Conservation (phyloP, 2,888 invertebrate genomes). For the Tillus elongatus region DNA sequence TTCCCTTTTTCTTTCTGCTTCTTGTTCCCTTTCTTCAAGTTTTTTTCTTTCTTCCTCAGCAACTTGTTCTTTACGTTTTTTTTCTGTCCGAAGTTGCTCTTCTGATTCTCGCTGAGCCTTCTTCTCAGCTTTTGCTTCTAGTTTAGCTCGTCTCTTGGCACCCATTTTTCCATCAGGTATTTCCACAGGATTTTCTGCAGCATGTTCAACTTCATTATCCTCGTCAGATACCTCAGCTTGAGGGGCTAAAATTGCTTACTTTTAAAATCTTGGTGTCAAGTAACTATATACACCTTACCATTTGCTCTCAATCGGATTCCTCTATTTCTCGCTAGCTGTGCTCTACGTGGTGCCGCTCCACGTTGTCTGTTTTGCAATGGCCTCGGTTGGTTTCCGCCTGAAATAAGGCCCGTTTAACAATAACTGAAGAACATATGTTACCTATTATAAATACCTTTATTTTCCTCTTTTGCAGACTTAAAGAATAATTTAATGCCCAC, state of each 20-base stretch:
- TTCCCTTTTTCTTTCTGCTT: conserved; percentile 62
- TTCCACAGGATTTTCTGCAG: conserved; percentile 47
- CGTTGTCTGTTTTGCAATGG: conserved; percentile 35
- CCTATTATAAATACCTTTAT: conserved; percentile 7
- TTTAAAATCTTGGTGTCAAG: too few species aligned
- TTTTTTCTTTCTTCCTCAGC: conserved; percentile 69
- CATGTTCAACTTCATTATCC: conserved; percentile 42
- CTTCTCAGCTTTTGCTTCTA: conserved; percentile 88
- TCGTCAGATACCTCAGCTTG: conserved; percentile 39
- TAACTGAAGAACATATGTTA: too few species aligned
- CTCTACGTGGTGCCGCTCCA: conserved; percentile 54
- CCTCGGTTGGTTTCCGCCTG: background rate
- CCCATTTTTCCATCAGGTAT: conserved; percentile 71
- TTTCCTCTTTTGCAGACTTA: conserved; percentile 20
- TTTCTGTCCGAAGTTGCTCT: conserved; percentile 67
- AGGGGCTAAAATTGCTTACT: conserved; percentile 23
- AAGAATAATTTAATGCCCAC: conserved; percentile 39
- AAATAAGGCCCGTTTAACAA: background rate
- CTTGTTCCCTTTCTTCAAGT: conserved; percentile 59
- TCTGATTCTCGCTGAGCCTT: conserved; percentile 73
- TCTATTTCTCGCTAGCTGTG: conserved; percentile 64
- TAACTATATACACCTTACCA: too few species aligned
- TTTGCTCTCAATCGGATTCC: conserved; percentile 56
- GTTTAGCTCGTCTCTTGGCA: conserved; percentile 86
- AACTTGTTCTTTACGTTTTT: conserved; percentile 66